phyloP scores from a whole-genome alignment of 2,113 vertebrate species.

The Ardeotis arabs region DNA sequence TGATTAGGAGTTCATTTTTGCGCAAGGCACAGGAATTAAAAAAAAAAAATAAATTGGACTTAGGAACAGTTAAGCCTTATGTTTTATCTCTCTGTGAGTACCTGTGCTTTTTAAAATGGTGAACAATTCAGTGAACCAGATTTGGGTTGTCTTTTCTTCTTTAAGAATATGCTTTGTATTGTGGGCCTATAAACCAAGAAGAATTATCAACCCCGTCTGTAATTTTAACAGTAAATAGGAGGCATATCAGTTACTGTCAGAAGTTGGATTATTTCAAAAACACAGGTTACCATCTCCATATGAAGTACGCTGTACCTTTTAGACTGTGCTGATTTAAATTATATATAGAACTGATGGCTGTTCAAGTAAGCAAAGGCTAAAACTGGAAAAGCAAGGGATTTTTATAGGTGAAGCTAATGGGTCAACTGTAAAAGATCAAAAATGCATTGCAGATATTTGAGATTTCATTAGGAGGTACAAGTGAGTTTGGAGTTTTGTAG shows the following conservation, averaged over 20 bases:
- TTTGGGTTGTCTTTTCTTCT: not conserved
- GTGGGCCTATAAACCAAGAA: not conserved
- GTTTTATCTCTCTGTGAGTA: not conserved
- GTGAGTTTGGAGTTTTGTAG: not conserved
- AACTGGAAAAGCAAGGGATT: not conserved
- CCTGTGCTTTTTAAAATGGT: not conserved
- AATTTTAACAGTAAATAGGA: not conserved
- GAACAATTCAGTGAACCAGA: not conserved
- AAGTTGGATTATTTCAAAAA: not conserved
- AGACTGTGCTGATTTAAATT: not conserved
- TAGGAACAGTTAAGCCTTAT: not conserved
- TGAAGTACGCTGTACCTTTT: not conserved
- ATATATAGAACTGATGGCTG: not conserved
- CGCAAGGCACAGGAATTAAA: not conserved
- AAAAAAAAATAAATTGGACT: not conserved
- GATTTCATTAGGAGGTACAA: not conserved
- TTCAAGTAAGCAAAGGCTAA: not conserved
- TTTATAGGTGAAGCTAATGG: not conserved
- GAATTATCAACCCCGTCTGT: not conserved
- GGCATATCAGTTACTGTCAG: not conserved
- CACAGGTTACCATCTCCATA: not conserved
- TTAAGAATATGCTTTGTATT: not conserved
- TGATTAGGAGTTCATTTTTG: not conserved
- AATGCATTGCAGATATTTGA: not conserved
- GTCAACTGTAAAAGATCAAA: not conserved